Percentiles rank a stretch among this genome's conserved stretches.
phyloP scores from a whole-genome alignment of 1,140 invertebrate species.

The Potamilus streckersoni region DNA sequence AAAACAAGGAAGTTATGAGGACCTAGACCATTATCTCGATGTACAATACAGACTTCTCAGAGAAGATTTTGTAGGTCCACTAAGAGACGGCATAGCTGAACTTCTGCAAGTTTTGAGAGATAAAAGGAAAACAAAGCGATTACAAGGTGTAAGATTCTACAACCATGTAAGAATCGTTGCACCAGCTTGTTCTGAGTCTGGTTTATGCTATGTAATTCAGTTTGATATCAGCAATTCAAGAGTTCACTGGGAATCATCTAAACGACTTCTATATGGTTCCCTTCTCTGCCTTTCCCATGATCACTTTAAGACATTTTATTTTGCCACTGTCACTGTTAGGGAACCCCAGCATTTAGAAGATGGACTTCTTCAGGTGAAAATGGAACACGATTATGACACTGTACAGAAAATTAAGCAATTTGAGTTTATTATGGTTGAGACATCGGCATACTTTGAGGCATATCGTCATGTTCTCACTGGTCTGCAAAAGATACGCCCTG shows the following conservation, averaged over 20 bases:
- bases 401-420: neutral
- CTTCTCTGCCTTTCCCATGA: conserved; percentile 78
- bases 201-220: conserved; percentile 36
- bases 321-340: conserved; percentile 76
- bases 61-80: conserved; percentile 73
- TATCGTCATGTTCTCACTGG: conserved; percentile 68
- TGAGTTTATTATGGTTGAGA: conserved; percentile 66
- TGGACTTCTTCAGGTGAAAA: conserved; percentile 57
- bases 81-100: conserved; percentile 59
- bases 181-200: conserved; percentile 23
- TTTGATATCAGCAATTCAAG: conserved; percentile 47
- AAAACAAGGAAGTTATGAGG: conserved; percentile 72
- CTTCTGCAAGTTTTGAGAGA: conserved; percentile 9
- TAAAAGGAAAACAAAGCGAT: neutral
- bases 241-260: conserved; percentile 65
- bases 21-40: conserved; percentile 80
- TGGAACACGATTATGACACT: conserved; percentile 32
- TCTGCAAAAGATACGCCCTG: conserved; percentile 58
- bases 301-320: conserved; percentile 76
- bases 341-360: conserved; percentile 58
- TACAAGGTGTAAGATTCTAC: conserved; percentile 40
- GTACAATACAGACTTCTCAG: conserved; percentile 80
- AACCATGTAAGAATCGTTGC: conserved; percentile 37
- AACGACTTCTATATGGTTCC: conserved; percentile 78
- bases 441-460: conserved; percentile 69